phyloP scores from a whole-genome alignment of 2,888 invertebrate species.

The Tromatobia lineatoria region DNA sequence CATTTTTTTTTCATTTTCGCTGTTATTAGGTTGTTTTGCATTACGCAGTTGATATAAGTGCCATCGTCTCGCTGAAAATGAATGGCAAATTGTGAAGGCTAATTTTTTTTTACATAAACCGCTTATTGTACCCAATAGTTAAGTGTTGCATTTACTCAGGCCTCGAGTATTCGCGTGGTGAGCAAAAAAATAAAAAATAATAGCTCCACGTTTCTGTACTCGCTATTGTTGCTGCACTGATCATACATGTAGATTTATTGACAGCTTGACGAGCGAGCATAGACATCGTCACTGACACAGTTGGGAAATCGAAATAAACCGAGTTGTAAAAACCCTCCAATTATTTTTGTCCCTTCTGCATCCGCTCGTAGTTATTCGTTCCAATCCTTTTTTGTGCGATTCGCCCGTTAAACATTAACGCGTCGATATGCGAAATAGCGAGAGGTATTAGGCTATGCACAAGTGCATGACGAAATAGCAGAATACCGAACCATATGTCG shows the following conservation, averaged over 20 bases:
- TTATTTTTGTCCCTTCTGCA: constrained; percentile 3
- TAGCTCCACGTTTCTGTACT: not conserved
- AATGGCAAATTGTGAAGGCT: not conserved
- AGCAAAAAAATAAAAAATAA: not conserved
- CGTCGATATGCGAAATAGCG: not conserved
- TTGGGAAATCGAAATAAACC: constrained; percentile 27
- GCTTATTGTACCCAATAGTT: not conserved
- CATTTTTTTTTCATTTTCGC: too few species aligned
- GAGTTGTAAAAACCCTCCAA: not conserved
- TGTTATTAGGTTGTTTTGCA: not conserved
- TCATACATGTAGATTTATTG: constrained; percentile 20
- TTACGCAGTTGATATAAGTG: not conserved
- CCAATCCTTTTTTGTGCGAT: not conserved
- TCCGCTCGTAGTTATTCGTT: not conserved
- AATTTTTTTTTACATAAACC: not conserved
- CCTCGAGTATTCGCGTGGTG: not conserved
- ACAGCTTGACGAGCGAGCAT: not conserved
- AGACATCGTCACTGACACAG: constrained; percentile 14
- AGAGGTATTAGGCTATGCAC: not conserved
- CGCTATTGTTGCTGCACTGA: not conserved
- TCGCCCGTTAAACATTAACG: constrained; percentile 3
- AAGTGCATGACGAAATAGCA: constrained; percentile 11
- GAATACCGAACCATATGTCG: not conserved
- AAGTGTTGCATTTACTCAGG: not conserved
- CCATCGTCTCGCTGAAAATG: too few species aligned